Evolutionary conservation across 2,888 invertebrate species (phyloP), one percentile per base, ranked within the genome.

Genomic region (Hemistola chrysoprasaria): DNA sequence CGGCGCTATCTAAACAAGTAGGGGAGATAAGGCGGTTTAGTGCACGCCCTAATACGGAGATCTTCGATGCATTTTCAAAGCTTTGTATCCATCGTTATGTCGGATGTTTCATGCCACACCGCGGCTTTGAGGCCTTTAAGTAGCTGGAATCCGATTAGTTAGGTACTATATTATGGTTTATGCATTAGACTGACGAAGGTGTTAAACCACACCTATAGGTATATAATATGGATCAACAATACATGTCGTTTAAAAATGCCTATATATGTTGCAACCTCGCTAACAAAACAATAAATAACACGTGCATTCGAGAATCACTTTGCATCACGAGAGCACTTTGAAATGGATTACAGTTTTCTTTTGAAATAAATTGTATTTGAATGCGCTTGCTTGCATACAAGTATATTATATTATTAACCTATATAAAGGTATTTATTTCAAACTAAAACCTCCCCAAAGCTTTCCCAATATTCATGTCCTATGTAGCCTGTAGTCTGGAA

Each of bases 11-110:
- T 78, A 71, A 72, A 76, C 71, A 76, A 78, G 71, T 59, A 66
- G 79, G 80, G 81, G 69, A 80, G 81, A 80, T 80, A 82, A 79
- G 73, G 47, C 60, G 71, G 71, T 76, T 76, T 78, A 79, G 70
- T 76, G 77, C 73, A 78, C 64, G 74, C 60, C 65, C 61, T 71
- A 69, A 71, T 71, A 70, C 62, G 50, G 49, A 51, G 54, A 52
- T 59, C 62, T 64, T 56, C 56, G 57, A 60, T 71, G 68, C 71
- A 71, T 68, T 64, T 68, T 69, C 62, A 61, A 68, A 61, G 63
- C 62, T 70, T 64, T 71, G 67, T 69, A 65, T 65, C 68, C 58
- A 53, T 59, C 62, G 63, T 72, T 71, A 76, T 65, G 59, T 63
- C 61, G 55, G 58, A 68, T 60, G 31, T 41, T 39, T 38, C 62